Percentiles rank a stretch among this genome's conserved stretches.
These are phyloP conservation scores for Heteromormyrus szaboi DNA, from an alignment of 2,797 vertebrate genomes.

Conservation along the genomic window DNA sequence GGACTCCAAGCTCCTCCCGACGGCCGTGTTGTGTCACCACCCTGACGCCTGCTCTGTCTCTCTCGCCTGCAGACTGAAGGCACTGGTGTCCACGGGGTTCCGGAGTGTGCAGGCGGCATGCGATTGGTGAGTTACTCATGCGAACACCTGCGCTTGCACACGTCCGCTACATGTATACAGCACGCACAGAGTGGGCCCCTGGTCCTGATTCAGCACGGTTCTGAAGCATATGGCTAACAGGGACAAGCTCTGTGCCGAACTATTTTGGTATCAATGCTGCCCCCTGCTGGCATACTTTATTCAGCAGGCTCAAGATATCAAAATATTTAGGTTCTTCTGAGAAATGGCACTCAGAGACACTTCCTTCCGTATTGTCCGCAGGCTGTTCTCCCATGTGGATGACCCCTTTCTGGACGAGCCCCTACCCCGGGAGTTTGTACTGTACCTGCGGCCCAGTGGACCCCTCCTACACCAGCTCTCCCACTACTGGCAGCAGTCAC, in stretches of 20 bases:
- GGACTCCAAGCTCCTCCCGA: background rate
- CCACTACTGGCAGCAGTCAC: constrained; percentile 93
- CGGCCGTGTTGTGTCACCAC: background rate
- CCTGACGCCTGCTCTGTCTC: background rate
- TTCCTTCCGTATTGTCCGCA: background rate
- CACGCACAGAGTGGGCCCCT: background rate
- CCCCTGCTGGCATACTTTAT: constrained; percentile 13
- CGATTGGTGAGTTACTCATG: constrained; percentile 80
- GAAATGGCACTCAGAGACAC: background rate
- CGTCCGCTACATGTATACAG: background rate
- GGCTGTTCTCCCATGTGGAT: constrained; percentile 94
- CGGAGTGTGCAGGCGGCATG: constrained; percentile 95
- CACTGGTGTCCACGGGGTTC: constrained; percentile 89
- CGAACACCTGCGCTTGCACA: background rate
- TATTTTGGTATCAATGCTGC: background rate
- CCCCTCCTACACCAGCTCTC: constrained; percentile 89
- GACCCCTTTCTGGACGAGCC: constrained; percentile 93
- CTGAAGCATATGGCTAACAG: background rate
- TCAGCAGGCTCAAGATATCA: background rate
- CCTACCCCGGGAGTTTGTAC: constrained; percentile 88
- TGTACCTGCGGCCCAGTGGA: constrained; percentile 90
- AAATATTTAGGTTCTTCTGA: background rate
- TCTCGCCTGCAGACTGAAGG: constrained; percentile 75
- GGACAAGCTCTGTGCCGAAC: background rate
- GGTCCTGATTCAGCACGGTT: background rate